A percentile compares a stretch with the other conserved stretches of the same genome.
These are phyloP conservation scores for Ascaphus truei DNA, from an alignment of 2,113 vertebrate species.

Conservation along the genomic window DNA sequence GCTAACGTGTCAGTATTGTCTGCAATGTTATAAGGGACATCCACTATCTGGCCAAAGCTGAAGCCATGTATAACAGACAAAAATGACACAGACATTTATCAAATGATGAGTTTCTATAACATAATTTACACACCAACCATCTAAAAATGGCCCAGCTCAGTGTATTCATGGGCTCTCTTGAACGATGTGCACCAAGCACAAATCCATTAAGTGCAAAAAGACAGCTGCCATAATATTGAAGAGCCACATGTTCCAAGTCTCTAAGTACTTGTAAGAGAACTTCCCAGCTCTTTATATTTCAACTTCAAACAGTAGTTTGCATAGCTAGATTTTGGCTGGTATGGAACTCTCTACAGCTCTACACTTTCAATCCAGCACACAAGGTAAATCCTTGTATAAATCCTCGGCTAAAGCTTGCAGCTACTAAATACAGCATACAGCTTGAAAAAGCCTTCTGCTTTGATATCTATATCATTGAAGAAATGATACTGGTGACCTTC, in stretches of 20 bases:
- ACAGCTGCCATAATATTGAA: conserved; percentile 21
- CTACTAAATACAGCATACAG: conserved; percentile 24
- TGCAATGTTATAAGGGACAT: neutral
- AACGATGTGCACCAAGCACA: conserved; percentile 1
- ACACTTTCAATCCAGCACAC: conserved; percentile 2
- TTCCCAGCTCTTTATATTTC: conserved; percentile 25
- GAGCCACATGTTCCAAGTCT: conserved; percentile 8
- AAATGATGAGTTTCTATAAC: neutral
- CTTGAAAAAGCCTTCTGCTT: neutral
- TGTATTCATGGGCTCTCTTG: neutral
- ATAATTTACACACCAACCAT: neutral
- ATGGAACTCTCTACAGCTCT: neutral
- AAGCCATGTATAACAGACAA: conserved; percentile 26
- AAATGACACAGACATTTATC: conserved; percentile 30
- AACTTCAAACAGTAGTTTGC: conserved; percentile 25
- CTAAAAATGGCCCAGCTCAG: neutral
- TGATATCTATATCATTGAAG: conserved; percentile 25
- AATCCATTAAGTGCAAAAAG: conserved; percentile 4
- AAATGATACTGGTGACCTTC: conserved; percentile 9
- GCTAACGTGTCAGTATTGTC: neutral
- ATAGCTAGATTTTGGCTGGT: neutral
- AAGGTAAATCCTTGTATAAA: conserved; percentile 21
- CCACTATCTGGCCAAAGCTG: neutral
- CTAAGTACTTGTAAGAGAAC: neutral
- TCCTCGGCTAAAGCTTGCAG: neutral